These are phyloP conservation scores for Perizoma flavofasciatum DNA, from an alignment of 2,888 invertebrate species.

Conservation along the genomic window DNA sequence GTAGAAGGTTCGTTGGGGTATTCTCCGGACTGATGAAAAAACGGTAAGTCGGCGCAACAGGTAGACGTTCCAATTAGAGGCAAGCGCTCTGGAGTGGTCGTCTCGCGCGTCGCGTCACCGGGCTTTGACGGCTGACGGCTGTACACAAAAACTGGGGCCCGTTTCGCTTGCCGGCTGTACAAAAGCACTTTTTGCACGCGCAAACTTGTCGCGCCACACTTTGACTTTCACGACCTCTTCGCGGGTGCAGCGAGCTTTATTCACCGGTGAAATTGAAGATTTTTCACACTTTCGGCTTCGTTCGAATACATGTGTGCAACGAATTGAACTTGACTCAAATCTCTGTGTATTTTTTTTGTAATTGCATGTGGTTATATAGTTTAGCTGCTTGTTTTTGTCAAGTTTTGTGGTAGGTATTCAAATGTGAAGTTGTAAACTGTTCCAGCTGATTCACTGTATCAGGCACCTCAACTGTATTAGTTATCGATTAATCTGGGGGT, in stretches of 20 bases:
- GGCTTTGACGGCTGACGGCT: constrained; percentile 64
- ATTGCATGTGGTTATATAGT: constrained; percentile 2
- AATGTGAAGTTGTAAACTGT: constrained; percentile 15
- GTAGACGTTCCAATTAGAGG: constrained; percentile 81
- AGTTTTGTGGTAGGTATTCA: not conserved
- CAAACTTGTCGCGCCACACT: constrained; percentile 69
- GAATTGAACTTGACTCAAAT: constrained; percentile 22
- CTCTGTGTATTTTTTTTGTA: constrained; percentile 10
- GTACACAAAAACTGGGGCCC: constrained; percentile 71
- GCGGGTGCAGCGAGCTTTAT: constrained; percentile 43
- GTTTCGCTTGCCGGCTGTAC: constrained; percentile 71
- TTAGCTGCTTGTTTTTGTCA: constrained; percentile 1
- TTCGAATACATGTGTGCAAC: constrained; percentile 26
- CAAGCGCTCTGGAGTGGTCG: constrained; percentile 70
- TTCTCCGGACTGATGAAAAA: constrained; percentile 63
- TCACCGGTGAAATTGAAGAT: constrained; percentile 31
- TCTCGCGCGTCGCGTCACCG: constrained; percentile 73
- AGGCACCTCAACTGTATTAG: constrained; percentile 47
- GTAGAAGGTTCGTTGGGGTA: constrained; percentile 65
- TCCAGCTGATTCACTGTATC: constrained; percentile 35
- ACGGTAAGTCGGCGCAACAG: constrained; percentile 76
- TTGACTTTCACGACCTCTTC: constrained; percentile 67
- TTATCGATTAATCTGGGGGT: constrained; percentile 60
- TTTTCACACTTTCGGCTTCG: constrained; percentile 34
- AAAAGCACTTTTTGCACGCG: constrained; percentile 68